Conservation (phyloP, 2,888 invertebrate species). For the Torymus texanus region DNA sequence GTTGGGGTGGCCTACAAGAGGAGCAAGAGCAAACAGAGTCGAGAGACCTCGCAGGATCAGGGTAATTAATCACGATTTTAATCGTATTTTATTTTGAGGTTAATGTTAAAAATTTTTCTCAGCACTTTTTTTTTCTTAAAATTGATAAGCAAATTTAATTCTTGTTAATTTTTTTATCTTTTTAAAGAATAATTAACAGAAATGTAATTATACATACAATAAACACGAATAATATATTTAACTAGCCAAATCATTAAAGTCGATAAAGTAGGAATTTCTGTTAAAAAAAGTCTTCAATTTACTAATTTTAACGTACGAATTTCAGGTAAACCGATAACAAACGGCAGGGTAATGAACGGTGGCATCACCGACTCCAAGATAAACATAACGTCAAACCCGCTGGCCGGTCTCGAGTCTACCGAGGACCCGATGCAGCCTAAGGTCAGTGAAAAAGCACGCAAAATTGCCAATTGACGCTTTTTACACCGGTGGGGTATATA, state of each 20-base stretch:
- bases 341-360: slow-evolving; percentile 73
- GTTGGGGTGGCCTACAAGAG: slow-evolving; percentile 75
- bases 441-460: slow-evolving; percentile 66
- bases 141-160: no score
- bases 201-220: no score
- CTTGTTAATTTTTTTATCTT: no score
- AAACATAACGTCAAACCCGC: slow-evolving; percentile 86
- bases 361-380: slow-evolving; percentile 77
- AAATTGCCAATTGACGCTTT: slow-evolving; percentile 54
- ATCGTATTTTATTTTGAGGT: not conserved
- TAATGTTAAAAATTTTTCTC: not conserved
- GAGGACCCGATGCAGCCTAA: slow-evolving; percentile 78
- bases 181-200: no score
- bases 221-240: no score
- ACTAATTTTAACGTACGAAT: slow-evolving; percentile 17
- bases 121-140: no score
- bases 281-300: slow-evolving; percentile 9
- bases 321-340: slow-evolving; percentile 72
- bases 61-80: slow-evolving; percentile 60
- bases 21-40: slow-evolving; percentile 76
- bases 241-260: not conserved
- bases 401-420: slow-evolving; percentile 81
- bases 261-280: slow-evolving; percentile 6
- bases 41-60: slow-evolving; percentile 71
- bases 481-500: slow-evolving; percentile 8